These are phyloP conservation scores for Aleadryas rufinucha DNA, from an alignment of 2,113 vertebrate genomes.

Conservation along the genomic window DNA sequence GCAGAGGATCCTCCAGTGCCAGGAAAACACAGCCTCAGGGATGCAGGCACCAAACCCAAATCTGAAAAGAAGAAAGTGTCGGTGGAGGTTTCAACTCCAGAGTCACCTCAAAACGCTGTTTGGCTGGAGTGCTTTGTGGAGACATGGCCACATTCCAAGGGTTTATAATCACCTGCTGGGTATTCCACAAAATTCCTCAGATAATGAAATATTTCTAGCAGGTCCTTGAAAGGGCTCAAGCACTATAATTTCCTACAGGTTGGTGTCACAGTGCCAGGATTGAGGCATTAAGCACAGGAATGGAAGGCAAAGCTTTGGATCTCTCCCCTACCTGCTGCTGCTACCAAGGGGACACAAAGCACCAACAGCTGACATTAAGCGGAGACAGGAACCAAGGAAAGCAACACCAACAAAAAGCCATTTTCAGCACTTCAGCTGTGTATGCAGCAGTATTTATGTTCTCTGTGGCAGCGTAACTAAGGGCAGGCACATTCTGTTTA, in stretches of 20 bases:
- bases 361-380: neutral
- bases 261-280: neutral
- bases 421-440: neutral
- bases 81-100: neutral
- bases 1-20: neutral
- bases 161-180: constrained; percentile 8
- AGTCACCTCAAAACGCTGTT: neutral
- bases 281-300: neutral
- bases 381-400: neutral
- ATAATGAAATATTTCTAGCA: constrained; percentile 40
- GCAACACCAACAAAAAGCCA: constrained; percentile 1
- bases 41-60: neutral
- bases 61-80: neutral
- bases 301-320: neutral
- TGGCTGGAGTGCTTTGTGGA: neutral
- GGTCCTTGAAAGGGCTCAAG: neutral
- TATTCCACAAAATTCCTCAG: constrained; percentile 42
- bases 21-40: neutral
- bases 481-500: constrained; percentile 31
- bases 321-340: neutral
- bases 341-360: neutral
- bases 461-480: constrained; percentile 27
- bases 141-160: neutral
- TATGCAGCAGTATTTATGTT: neutral
- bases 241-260: neutral